phyloP scores from a whole-genome alignment of 2,888 invertebrate genomes.

The Apamea crenata region DNA sequence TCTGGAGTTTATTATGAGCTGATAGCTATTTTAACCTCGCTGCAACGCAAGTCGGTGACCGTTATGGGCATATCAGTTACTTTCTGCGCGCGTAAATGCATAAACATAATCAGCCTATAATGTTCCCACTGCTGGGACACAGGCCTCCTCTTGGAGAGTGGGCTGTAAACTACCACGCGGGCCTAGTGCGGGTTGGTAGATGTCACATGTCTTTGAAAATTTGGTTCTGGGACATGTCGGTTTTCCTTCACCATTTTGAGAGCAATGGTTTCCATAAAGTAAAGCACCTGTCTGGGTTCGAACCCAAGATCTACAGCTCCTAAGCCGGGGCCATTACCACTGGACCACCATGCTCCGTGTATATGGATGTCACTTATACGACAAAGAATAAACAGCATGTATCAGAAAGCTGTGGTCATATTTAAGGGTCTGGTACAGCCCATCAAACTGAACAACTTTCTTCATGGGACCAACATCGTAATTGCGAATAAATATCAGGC shows the following conservation, averaged over 20 bases:
- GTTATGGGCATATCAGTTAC: conserved; percentile 13
- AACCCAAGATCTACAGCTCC: background rate
- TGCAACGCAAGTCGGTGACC: conserved; percentile 36
- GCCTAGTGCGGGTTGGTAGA: background rate
- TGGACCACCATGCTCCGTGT: background rate
- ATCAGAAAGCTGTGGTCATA: background rate
- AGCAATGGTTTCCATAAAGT: background rate
- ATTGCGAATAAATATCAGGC: no score
- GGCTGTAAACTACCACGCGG: background rate
- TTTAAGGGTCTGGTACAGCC: background rate
- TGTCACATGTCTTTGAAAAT: background rate
- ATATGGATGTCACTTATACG: background rate
- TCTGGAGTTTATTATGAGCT: conserved; percentile 14
- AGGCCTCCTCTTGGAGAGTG: background rate
- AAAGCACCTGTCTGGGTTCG: no score
- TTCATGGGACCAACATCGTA: background rate
- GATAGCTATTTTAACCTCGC: conserved; percentile 38
- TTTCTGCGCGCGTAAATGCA: conserved; percentile 5
- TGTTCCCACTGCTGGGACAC: background rate
- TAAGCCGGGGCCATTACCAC: background rate
- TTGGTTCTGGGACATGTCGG: background rate
- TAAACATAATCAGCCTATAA: background rate
- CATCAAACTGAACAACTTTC: background rate
- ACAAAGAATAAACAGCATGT: background rate
- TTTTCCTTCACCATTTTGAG: background rate